Conservation (phyloP, 2,888 invertebrate species). For the Altica lythri region DNA sequence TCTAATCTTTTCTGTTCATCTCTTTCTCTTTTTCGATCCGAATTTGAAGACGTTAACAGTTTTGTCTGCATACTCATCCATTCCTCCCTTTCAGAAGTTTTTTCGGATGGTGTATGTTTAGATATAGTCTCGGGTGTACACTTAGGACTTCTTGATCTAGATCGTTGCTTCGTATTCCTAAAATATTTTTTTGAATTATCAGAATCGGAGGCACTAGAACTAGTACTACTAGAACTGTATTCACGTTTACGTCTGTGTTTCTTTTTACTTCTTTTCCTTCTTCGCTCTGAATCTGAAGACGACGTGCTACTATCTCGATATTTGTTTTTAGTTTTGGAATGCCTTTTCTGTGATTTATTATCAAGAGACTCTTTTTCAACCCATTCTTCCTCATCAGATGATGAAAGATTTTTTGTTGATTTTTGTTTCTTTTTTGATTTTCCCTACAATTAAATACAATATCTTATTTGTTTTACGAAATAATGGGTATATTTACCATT, state of each 20-base stretch:
- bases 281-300: constrained; percentile 22
- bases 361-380: no score
- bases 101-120: no score
- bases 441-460: no score
- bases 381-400: no score
- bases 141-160: no score
- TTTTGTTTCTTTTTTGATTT: constrained; percentile 55
- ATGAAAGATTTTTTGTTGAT: no score
- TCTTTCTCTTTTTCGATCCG: constrained; percentile 56
- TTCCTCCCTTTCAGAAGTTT: constrained; percentile 66
- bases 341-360: no score
- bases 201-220: background rate
- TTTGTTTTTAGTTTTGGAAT: constrained; percentile 19
- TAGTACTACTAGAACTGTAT: constrained; percentile 9
- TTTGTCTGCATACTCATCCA: constrained; percentile 77
- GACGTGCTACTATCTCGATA: constrained; percentile 13
- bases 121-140: no score
- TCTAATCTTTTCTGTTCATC: constrained; percentile 62
- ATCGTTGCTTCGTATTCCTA: no score
- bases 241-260: background rate
- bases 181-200: background rate
- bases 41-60: constrained; percentile 54
- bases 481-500: no score
- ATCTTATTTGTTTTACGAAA: no score
- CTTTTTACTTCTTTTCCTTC: background rate